Conservation (phyloP, 2,113 vertebrate species). For the Triplophysa rosa region DNA sequence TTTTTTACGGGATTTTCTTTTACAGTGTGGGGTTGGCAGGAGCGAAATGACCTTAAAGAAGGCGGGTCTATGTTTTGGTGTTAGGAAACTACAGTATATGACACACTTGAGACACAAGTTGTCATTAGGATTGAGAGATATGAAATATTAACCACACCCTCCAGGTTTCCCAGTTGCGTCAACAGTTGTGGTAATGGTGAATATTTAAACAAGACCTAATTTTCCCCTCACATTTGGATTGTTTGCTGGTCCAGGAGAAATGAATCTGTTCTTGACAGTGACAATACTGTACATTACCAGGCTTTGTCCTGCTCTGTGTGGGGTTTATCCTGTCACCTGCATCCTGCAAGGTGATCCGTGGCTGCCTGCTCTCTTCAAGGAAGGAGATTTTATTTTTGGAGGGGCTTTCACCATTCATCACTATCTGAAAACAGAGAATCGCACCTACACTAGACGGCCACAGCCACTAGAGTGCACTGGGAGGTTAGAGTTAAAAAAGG, state of each 20-base stretch:
- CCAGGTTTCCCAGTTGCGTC: background rate
- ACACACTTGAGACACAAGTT: background rate
- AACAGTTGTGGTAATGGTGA: background rate
- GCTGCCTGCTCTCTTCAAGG: constrained; percentile 58
- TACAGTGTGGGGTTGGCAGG: background rate
- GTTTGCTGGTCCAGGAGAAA: background rate
- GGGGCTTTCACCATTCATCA: constrained; percentile 68
- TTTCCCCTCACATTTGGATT: background rate
- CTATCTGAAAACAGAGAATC: constrained; percentile 48
- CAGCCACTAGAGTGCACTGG: constrained; percentile 61
- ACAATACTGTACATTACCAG: constrained; percentile 10
- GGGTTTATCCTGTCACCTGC: constrained; percentile 47
- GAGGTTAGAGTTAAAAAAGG: constrained; percentile 59
- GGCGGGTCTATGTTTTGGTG: background rate
- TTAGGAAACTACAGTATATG: background rate
- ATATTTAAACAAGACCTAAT: background rate
- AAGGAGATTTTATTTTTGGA: constrained; percentile 68
- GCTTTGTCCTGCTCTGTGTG: background rate
- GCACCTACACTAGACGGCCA: constrained; percentile 62
- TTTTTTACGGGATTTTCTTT: too few species aligned
- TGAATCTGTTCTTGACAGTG: background rate
- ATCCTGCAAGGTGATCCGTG: constrained; percentile 51
- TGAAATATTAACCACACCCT: constrained; percentile 6
- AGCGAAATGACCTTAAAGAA: background rate
- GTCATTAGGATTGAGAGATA: background rate